phyloP scores from a whole-genome alignment of 2,888 invertebrate species.

The Clostera curtula region DNA sequence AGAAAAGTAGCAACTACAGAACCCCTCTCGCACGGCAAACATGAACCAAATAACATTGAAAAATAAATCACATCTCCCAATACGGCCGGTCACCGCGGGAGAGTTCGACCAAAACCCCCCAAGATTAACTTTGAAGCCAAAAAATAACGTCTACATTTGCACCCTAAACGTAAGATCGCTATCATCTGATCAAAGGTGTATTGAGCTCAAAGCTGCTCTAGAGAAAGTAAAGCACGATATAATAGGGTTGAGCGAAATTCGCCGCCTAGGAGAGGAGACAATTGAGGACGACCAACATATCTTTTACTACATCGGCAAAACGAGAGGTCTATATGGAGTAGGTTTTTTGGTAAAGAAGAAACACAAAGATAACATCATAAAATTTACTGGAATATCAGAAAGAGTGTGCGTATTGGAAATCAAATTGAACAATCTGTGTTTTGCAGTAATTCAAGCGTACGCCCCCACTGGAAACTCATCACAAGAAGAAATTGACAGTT shows the following conservation, averaged over 20 bases:
- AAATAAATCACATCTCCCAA: too few species aligned
- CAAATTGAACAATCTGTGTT: neutral
- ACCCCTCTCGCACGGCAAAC: too few species aligned
- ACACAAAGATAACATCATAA: neutral
- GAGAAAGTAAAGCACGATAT: neutral
- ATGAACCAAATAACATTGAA: too few species aligned
- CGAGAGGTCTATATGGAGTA: neutral
- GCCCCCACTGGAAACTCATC: conserved; percentile 2
- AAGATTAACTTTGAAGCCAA: too few species aligned
- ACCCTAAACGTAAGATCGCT: too few species aligned
- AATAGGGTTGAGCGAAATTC: neutral
- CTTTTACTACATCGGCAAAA: neutral
- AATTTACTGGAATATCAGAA: conserved; percentile 1
- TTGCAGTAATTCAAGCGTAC: conserved; percentile 3
- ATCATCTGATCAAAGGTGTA: too few species aligned
- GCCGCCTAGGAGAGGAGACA: neutral
- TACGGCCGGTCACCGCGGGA: too few species aligned
- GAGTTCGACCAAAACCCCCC: too few species aligned
- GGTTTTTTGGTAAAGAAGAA: neutral
- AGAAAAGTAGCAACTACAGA: too few species aligned
- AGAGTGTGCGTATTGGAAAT: conserved; percentile 1
- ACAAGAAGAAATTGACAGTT: conserved; percentile 4
- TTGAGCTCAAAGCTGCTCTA: too few species aligned
- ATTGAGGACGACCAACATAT: neutral
- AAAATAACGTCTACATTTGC: too few species aligned